phyloP scores from a whole-genome alignment of 2,113 vertebrate species.

The Tachysurus fulvidraco region DNA sequence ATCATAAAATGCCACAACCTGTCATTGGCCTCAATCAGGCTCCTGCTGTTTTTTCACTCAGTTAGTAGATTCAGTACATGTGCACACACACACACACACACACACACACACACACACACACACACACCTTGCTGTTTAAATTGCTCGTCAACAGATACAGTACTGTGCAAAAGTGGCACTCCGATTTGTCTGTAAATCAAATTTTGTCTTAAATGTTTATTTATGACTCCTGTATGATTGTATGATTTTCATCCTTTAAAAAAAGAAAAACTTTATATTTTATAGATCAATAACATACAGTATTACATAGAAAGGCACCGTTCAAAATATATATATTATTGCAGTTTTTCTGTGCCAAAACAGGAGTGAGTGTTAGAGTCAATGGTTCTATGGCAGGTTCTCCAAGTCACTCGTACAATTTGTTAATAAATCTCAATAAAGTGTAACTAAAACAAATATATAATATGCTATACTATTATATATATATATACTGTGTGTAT shows the following conservation, averaged over 20 bases:
- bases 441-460: neutral
- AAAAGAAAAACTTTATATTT: neutral
- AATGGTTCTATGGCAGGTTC: neutral
- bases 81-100: no score
- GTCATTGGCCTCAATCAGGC: constrained; percentile 19
- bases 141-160: neutral
- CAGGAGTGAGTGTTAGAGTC: neutral
- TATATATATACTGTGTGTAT: no score
- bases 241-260: neutral
- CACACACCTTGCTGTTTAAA: neutral
- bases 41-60: neutral
- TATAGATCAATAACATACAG: neutral
- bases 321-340: neutral
- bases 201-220: neutral
- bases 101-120: constrained; percentile 13
- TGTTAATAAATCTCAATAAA: neutral
- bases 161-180: no score
- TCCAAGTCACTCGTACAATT: neutral
- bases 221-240: neutral
- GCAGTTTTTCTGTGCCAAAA: neutral
- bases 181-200: no score
- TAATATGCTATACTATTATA: no score
- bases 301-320: neutral
- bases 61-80: neutral
- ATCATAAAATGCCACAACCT: constrained; percentile 24